Evolutionary conservation across 1,140 invertebrate genomes (phyloP), one percentile per base, ranked within the genome.

Genomic region (Ephestia elutella): DNA sequence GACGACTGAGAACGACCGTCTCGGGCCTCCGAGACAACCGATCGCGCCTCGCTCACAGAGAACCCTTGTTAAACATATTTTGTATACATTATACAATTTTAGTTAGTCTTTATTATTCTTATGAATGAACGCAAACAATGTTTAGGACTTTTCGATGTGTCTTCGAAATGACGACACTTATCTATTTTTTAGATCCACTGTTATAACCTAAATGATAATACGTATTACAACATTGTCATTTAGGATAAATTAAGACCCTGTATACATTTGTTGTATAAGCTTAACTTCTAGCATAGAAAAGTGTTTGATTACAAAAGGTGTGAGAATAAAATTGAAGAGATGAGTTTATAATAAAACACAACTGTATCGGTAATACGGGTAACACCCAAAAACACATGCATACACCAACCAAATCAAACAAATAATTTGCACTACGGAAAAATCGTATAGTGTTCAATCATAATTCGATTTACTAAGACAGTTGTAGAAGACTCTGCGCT

Each of bases 171-270:
- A 53, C 59, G 62, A 63, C 66, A 65, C 54, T 70, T 68, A 65
- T 63, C 65, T 75, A 70, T 75, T 68, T 66, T 70, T 70, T 70
- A 68, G 65, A 67, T 44, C 58, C 58, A 61, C 63, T 71, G 57
- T 73, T 73, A 54, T 63, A 61, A 25, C 21, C 50, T 53, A 25
- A 18, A 20, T 15, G 38, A 44, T 44, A 44, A 44, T 20, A 53
- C 20, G 11, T 32, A 32, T 32, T 32, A 32, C 30, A 2, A 53
- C 21, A 9, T 25, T 53, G 13, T 53, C 21, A 18, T 53, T 53
- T 53, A 53, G 50, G 20, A 53, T 18, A 21, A 15, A 10, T 50
- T 50, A 21, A 21, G 49, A 50, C 19, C 18, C 15, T n/a, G 50
- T 53, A 17, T 60, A 60, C 20, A 49, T 48, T 55, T 49, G 51